Evolutionary conservation across 2,888 invertebrate species (phyloP), one percentile per base, ranked within the genome.

Genomic region (Adela reaumurella): DNA sequence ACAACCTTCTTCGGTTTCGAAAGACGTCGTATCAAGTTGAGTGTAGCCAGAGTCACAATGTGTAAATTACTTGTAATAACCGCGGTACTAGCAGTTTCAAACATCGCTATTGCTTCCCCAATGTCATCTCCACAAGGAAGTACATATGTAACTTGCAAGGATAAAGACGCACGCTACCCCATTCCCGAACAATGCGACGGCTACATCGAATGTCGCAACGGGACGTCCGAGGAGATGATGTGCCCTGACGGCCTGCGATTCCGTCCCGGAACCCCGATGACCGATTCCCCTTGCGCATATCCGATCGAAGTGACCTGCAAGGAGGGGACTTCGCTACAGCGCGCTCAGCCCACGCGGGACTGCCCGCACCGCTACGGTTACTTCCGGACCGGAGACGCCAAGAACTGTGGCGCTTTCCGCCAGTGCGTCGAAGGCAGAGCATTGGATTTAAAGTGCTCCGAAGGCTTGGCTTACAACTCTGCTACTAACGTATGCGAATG

Each of bases 281-380:
- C 80, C 45, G 74, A 81, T 19, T 88, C 83, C 58, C 87, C 87
- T 10, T 90, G 89, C 57, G 83, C 86, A 54, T 89, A 89, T 65
- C 88, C 89, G 17, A 83, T 85, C 48, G 88, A 89, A 54, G 85
- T 89, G 8, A 78, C 84, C 56, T 90, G 90, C 60, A 71, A 68
- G 1, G 72, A 68, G 2, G 83, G 83, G 52, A 74, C 87, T 56
- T 66, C 82, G 1, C 58, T 56, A 8, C 59, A 86, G 59, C 70
- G 81, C 4, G 62, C 84, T 1, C 76, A 81, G 54, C 70, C 88
- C 1, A 86, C 86, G 1, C 83, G 84, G 0, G 85, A 87, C 1
- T 89, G 89, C 54, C 88, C 89, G 0, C 87, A 86, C 61, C 86
- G 86, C 59, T 89, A 82, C 55, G 89, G 89, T 0, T 85, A 88